Conservation (phyloP, 1,140 invertebrate genomes). For the Vanessa tameamea region DNA sequence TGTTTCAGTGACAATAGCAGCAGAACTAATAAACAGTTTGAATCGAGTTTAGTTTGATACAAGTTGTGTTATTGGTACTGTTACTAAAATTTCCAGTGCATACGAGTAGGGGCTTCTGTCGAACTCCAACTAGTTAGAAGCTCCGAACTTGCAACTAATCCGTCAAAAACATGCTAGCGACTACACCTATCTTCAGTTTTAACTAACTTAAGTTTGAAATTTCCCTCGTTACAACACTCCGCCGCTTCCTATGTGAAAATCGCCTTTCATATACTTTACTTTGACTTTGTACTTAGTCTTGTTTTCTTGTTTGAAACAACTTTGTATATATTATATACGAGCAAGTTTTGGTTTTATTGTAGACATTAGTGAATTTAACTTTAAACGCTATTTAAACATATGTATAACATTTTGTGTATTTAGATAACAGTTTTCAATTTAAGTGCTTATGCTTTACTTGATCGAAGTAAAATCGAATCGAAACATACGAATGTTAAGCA, state of each 20-base stretch:
- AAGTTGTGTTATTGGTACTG: constrained; percentile 17
- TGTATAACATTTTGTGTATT: no score
- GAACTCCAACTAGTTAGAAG: constrained; percentile 27
- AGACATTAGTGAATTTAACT: no score
- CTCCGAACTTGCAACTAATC: constrained; percentile 45
- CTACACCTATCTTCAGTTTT: constrained; percentile 46
- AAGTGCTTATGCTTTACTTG: no score
- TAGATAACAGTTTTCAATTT: no score
- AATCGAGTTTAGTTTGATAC: constrained; percentile 26
- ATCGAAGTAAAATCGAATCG: no score
- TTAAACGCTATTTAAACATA: no score
- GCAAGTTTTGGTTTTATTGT: neutral
- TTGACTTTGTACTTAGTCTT: constrained; percentile 9
- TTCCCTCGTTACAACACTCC: constrained; percentile 34
- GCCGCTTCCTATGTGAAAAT: constrained; percentile 30
- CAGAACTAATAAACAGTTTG: constrained; percentile 18
- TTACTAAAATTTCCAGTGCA: constrained; percentile 26
- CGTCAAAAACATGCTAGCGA: constrained; percentile 50
- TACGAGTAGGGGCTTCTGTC: constrained; percentile 17
- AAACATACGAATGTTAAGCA: no score
- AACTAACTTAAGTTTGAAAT: constrained; percentile 32
- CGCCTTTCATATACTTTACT: constrained; percentile 31
- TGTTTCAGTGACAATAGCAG: constrained; percentile 6
- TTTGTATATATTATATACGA: neutral
- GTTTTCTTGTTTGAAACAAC: constrained; percentile 15